Percentiles rank a stretch among this genome's conserved stretches.
These are phyloP conservation scores for Thaleichthys pacificus DNA, from an alignment of 2,797 vertebrate species.

Conservation along the genomic window DNA sequence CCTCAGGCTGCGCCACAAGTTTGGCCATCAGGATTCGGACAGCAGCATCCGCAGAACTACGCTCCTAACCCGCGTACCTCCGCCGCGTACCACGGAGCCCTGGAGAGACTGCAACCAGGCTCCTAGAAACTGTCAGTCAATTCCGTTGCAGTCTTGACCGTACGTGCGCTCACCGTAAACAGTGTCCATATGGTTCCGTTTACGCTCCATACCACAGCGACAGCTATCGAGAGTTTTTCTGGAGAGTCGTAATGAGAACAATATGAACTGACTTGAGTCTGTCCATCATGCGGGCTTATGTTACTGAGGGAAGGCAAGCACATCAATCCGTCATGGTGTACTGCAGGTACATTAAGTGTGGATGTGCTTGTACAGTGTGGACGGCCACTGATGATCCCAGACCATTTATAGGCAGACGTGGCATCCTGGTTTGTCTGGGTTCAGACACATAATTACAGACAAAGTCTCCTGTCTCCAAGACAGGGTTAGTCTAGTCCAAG, in stretches of 20 bases:
- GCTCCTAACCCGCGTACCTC: slow-evolving; percentile 77
- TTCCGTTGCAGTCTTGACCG: slow-evolving; percentile 40
- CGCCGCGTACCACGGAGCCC: slow-evolving; percentile 57
- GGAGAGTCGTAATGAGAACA: slow-evolving; percentile 4
- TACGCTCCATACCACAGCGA: not conserved
- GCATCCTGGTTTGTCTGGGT: not conserved
- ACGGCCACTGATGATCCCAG: not conserved
- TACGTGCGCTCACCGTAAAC: slow-evolving; percentile 10
- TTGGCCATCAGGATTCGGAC: slow-evolving; percentile 83
- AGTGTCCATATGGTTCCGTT: not conserved
- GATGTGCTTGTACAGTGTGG: not conserved
- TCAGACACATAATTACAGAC: not conserved
- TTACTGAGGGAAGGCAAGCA: not conserved
- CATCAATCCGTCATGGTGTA: not conserved
- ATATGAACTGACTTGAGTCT: not conserved
- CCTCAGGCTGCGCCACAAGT: slow-evolving; percentile 54
- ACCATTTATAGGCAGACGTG: not conserved
- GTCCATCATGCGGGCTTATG: not conserved
- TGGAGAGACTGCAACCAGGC: slow-evolving; percentile 74
- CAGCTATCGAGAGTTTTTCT: not conserved
- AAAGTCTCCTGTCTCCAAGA: not conserved
- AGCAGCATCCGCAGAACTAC: slow-evolving; percentile 84
- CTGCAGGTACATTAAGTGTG: not conserved
- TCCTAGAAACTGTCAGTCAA: slow-evolving; percentile 54
- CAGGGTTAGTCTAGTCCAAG: not conserved